phyloP scores from a whole-genome alignment of 2,888 invertebrate species.

The Stictocephala bisonia region DNA sequence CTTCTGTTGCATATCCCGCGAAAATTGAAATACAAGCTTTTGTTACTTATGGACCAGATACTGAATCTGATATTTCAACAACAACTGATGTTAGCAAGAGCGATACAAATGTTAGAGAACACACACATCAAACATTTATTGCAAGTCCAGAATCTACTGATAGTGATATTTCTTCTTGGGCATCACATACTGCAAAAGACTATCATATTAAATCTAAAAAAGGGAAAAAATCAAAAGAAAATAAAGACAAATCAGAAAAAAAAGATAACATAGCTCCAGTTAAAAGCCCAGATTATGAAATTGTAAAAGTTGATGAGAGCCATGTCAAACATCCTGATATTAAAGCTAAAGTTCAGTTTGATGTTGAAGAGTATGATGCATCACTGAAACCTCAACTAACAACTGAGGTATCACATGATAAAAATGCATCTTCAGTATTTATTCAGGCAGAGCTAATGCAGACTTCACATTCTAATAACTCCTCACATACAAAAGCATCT shows the following conservation, averaged over 20 bases:
- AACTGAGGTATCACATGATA: slow-evolving; percentile 36
- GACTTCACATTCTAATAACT: background rate
- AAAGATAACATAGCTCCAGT: background rate
- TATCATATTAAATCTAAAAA: slow-evolving; percentile 17
- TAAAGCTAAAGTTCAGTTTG: slow-evolving; percentile 44
- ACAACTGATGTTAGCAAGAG: slow-evolving; percentile 36
- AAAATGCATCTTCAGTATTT: slow-evolving; percentile 42
- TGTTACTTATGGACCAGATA: slow-evolving; percentile 67
- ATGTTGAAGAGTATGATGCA: slow-evolving; percentile 35
- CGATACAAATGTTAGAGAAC: slow-evolving; percentile 25
- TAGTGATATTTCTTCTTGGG: slow-evolving; percentile 41
- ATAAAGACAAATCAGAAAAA: slow-evolving; percentile 9
- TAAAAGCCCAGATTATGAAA: background rate
- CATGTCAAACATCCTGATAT: slow-evolving; percentile 31
- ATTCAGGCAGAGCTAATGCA: slow-evolving; percentile 44
- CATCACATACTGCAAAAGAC: slow-evolving; percentile 6
- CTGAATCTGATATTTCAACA: slow-evolving; percentile 42
- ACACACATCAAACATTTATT: slow-evolving; percentile 18
- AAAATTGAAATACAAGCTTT: slow-evolving; percentile 73
- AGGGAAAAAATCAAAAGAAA: slow-evolving; percentile 31
- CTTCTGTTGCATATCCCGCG: slow-evolving; percentile 65
- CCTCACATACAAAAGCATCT: background rate
- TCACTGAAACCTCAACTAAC: slow-evolving; percentile 36
- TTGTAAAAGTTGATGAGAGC: background rate
- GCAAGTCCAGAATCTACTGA: slow-evolving; percentile 23